Conservation (phyloP, 2,113 vertebrate genomes). For the Larimichthys polyactis region DNA sequence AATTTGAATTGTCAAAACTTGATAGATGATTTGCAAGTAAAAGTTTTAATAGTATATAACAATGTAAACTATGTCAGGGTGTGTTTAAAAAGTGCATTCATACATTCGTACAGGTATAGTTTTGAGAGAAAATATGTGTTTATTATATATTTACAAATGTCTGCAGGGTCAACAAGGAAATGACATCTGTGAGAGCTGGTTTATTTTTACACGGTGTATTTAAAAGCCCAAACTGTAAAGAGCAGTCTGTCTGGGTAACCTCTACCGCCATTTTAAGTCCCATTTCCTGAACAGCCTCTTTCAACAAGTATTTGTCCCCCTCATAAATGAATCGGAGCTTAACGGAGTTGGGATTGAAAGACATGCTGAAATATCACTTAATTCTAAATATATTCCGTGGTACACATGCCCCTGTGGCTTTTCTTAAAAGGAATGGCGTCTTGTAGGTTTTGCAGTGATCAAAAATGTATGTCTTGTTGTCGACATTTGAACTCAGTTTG, state of each 20-base stretch:
- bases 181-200: constrained; percentile 32
- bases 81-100: background rate
- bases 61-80: background rate
- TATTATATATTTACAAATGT: background rate
- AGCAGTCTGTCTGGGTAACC: constrained; percentile 56
- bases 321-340: constrained; percentile 79
- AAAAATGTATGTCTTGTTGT: constrained; percentile 82
- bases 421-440: constrained; percentile 67
- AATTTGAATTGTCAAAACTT: background rate
- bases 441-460: constrained; percentile 71
- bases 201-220: constrained; percentile 53
- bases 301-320: constrained; percentile 75
- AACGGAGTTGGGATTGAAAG: constrained; percentile 61
- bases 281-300: constrained; percentile 72
- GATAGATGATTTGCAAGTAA: background rate
- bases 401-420: constrained; percentile 53
- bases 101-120: background rate
- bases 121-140: background rate
- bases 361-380: constrained; percentile 77
- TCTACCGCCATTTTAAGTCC: constrained; percentile 54
- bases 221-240: constrained; percentile 61
- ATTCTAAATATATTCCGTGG: constrained; percentile 77
- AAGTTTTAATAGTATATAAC: background rate
- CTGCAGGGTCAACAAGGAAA: constrained; percentile 9
- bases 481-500: constrained; percentile 78